Base-by-base conservation (phyloP, 2,888 invertebrate genomes). In the Salpingus planirostris region DNA sequence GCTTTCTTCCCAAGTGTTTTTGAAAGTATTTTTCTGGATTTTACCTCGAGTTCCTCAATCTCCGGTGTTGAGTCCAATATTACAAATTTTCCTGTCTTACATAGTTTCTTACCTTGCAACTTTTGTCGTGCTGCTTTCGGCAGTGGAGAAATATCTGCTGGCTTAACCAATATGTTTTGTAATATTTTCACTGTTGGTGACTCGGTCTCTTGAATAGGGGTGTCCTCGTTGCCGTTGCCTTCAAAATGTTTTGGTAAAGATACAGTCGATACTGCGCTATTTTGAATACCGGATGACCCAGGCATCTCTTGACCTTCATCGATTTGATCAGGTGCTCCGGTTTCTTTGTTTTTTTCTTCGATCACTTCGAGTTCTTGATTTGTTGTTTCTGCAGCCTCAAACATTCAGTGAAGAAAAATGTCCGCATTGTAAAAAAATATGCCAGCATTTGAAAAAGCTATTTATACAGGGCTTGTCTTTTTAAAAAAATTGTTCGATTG, bases 71-170 rank as follows among this genome's bases (percentile, higher is more conserved):
- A 21, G 21, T 28, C 21, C 21, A 28, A 21, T 7, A 28, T 12
- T 6, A 11, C 26, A 13, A 6, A 5, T n/a, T 25, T 25, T 25
- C 28, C 21, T 7, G 13, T 27, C 8, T 12, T 27, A 7, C 27
- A 3, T 24, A 10, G 10, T n/a, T 27, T 27, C 15, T 21, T 10
- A 18, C n/a, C 15, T 21, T 18, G 6, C 15, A 11, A 6, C n/a
- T 27, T 27, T 27, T 14, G n/a, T 13, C 7, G 15, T 11, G 28
- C 6, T 21, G 21, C 21, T 21, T 11, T 21, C 10, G 11, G 21
- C 21, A 28, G 28, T 28, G 28, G 18, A 11, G 8, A 18, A 28
- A 28, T 28, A 15, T 18, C 28, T 21, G 15, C 10, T 18, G 15
- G 3, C 18, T 18, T 18, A 5, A 18, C 18, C 18, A 18, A 18